phyloP scores from a whole-genome alignment of 1,140 invertebrate species.

The Eueides isabella region DNA sequence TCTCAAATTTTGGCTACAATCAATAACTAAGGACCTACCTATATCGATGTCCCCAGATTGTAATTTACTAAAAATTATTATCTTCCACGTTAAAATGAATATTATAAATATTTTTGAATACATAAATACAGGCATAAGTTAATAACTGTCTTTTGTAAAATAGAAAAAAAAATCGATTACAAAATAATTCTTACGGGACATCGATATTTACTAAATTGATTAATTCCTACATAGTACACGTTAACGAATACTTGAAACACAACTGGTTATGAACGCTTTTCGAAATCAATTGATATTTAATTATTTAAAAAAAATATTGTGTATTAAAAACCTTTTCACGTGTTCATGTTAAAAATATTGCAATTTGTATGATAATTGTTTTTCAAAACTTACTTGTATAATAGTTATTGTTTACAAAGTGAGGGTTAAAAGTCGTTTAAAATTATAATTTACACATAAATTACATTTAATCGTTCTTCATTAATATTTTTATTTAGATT shows the following conservation, averaged over 20 bases:
- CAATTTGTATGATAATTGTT: constrained; percentile 47
- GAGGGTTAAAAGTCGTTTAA: constrained; percentile 1
- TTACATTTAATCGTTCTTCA: too few relatives aligned
- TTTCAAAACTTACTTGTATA: constrained; percentile 34
- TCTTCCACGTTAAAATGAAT: neutral
- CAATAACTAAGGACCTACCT: neutral
- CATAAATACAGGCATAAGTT: neutral
- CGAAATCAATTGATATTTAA: constrained; percentile 34
- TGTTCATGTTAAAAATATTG: constrained; percentile 68
- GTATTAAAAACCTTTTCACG: constrained; percentile 65
- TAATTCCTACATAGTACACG: constrained; percentile 20
- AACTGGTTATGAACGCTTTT: constrained; percentile 32
- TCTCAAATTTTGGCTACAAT: neutral
- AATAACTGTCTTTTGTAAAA: too few relatives aligned
- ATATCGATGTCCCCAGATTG: neutral
- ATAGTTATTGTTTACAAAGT: constrained; percentile 68
- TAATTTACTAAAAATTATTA: neutral
- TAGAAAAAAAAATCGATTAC: neutral
- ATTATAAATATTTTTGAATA: too few relatives aligned
- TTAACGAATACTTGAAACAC: constrained; percentile 32
- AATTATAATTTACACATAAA: neutral
- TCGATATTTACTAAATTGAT: constrained; percentile 9
- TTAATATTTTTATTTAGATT: neutral
- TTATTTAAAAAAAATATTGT: constrained; percentile 37
- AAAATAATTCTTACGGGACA: neutral